Evolutionary conservation across 1,140 invertebrate genomes (phyloP).

Genomic region (Uloborus diversus): DNA sequence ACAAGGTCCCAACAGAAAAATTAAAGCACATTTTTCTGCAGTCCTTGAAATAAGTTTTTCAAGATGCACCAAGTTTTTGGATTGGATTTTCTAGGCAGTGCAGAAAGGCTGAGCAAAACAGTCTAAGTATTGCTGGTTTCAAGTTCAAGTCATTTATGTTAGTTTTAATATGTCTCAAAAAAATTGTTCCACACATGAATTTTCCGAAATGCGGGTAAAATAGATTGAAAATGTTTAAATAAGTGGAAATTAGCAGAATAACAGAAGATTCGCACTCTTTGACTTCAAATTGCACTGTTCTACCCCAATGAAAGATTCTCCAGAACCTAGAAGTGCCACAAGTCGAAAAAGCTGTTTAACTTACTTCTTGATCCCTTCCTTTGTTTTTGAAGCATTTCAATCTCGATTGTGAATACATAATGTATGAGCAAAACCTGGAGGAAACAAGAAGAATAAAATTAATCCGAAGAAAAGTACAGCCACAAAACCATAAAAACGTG

Average conservation of each 20-base stretch:
- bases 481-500: too few species aligned
- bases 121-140: too few species aligned
- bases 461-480: too few species aligned
- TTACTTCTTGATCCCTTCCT: constrained; percentile 67
- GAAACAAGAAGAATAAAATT: neutral
- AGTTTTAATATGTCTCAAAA: too few species aligned
- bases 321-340: too few species aligned
- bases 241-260: neutral
- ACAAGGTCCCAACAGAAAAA: too few species aligned
- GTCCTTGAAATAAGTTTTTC: too few species aligned
- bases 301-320: neutral
- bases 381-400: constrained; percentile 66
- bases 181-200: neutral
- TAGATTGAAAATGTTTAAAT: neutral
- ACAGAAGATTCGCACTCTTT: neutral
- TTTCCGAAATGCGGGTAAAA: neutral
- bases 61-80: too few species aligned
- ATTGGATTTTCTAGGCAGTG: too few species aligned
- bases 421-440: neutral
- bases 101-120: too few species aligned
- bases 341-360: neutral
- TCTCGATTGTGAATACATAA: constrained; percentile 55
- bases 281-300: neutral
- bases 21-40: too few species aligned
- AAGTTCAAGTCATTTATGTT: too few species aligned